These are phyloP conservation scores for Listrodromus nycthemerus DNA, from an alignment of 2,888 invertebrate genomes.

Conservation along the genomic window DNA sequence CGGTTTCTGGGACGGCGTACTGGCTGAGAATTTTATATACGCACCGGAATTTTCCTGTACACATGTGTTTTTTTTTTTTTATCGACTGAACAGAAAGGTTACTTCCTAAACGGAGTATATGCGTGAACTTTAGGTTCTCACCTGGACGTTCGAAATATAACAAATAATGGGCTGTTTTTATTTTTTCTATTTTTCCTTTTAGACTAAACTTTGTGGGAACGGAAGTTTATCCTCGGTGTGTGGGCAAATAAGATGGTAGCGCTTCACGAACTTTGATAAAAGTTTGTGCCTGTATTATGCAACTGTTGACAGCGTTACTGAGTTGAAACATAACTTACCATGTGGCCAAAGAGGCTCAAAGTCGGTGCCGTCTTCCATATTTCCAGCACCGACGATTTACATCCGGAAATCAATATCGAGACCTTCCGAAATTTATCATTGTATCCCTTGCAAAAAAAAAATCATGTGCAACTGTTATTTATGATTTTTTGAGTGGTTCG, in stretches of 20 bases:
- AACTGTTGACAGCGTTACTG: slow-evolving; percentile 7
- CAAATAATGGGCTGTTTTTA: neutral
- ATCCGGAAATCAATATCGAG: neutral
- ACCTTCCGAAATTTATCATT: neutral
- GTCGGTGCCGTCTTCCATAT: neutral
- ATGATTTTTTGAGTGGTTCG: neutral
- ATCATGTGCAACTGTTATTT: neutral
- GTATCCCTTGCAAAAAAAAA: neutral
- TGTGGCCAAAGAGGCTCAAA: neutral
- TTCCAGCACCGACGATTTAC: neutral
- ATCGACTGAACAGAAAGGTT: too few relatives aligned
- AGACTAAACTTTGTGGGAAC: neutral
- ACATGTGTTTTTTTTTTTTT: too few relatives aligned
- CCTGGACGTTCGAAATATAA: neutral
- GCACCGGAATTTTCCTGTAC: neutral
- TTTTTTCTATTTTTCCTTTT: neutral
- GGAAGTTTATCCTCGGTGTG: neutral
- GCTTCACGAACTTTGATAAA: slow-evolving; percentile 1
- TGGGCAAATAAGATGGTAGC: neutral
- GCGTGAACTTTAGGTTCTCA: too few relatives aligned
- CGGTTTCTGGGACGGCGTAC: neutral
- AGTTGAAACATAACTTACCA: neutral
- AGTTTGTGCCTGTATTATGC: slow-evolving; percentile 10
- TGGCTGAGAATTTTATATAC: neutral
- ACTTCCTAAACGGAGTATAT: too few relatives aligned